phyloP scores from a whole-genome alignment of 2,797 vertebrate genomes.

The Loris lydekkerianus region DNA sequence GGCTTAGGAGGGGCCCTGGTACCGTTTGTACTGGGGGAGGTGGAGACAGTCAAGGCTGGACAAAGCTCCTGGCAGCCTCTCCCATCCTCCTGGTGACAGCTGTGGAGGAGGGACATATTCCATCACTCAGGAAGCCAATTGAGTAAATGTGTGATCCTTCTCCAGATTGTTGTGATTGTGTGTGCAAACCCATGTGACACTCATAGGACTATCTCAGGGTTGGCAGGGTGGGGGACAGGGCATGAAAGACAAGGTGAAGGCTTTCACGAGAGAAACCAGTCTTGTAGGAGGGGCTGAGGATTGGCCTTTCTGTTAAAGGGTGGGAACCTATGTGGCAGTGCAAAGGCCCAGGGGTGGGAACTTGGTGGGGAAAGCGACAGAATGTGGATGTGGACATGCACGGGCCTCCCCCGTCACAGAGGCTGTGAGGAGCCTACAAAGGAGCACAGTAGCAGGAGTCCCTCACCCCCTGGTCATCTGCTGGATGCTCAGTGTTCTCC shows the following conservation, averaged over 20 bases:
- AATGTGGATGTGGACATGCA: neutral
- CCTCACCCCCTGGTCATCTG: neutral
- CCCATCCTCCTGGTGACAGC: neutral
- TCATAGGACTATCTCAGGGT: neutral
- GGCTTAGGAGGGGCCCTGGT: slow-evolving; percentile 43
- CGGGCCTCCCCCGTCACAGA: neutral
- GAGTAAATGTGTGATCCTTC: neutral
- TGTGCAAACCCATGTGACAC: neutral
- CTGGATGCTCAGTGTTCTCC: neutral
- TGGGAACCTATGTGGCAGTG: neutral
- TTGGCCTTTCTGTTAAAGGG: neutral
- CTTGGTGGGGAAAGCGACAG: neutral
- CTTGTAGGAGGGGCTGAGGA: neutral
- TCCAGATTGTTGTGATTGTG: neutral
- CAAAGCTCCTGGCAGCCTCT: neutral
- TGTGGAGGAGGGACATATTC: neutral
- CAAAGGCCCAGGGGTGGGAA: neutral
- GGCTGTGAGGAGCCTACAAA: neutral
- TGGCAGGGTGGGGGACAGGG: neutral
- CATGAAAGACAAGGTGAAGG: neutral
- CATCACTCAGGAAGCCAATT: neutral
- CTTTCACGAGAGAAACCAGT: neutral
- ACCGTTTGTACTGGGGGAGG: neutral
- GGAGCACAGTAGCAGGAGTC: neutral
- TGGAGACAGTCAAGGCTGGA: neutral